Evolutionary conservation across 2,888 invertebrate species (phyloP).

Genomic region (Scaptomyza flava): DNA sequence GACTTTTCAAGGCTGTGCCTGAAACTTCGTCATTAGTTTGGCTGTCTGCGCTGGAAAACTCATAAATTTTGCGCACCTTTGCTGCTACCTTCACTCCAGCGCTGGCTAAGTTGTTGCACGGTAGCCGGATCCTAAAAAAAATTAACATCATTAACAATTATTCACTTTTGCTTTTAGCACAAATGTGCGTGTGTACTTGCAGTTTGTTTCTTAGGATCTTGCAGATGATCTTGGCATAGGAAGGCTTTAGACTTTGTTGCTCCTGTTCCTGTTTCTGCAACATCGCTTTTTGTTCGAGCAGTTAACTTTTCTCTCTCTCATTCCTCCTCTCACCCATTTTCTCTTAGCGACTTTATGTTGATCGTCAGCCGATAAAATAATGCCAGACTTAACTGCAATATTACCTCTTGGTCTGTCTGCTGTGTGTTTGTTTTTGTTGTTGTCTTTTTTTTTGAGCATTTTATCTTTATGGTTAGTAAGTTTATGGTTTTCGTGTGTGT

Average conservation of each 20-base stretch:
- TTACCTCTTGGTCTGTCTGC: conserved; percentile 20
- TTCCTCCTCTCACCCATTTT: conserved; percentile 28
- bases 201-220: conserved; percentile 42
- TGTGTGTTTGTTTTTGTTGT: conserved; percentile 13
- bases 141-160: conserved; percentile 72
- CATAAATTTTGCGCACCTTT: conserved; percentile 43
- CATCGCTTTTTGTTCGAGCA: conserved; percentile 13
- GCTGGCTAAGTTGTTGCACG: conserved; percentile 44
- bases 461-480: conserved; percentile 78
- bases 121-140: conserved; percentile 67
- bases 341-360: conserved; percentile 56
- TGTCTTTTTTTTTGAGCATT: conserved; percentile 54
- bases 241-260: conserved; percentile 6
- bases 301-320: conserved; percentile 43
- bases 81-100: not conserved
- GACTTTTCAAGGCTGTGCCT: conserved; percentile 19
- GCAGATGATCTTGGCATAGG: conserved; percentile 36
- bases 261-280: not conserved
- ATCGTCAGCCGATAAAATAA: conserved; percentile 67
- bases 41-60: conserved; percentile 42
- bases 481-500: conserved; percentile 73
- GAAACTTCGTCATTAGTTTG: conserved; percentile 37
- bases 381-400: conserved; percentile 26
- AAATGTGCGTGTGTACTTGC: conserved; percentile 46
- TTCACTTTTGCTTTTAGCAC: conserved; percentile 76